Conservation (phyloP, 2,797 vertebrate genomes). For the Chanos chanos region DNA sequence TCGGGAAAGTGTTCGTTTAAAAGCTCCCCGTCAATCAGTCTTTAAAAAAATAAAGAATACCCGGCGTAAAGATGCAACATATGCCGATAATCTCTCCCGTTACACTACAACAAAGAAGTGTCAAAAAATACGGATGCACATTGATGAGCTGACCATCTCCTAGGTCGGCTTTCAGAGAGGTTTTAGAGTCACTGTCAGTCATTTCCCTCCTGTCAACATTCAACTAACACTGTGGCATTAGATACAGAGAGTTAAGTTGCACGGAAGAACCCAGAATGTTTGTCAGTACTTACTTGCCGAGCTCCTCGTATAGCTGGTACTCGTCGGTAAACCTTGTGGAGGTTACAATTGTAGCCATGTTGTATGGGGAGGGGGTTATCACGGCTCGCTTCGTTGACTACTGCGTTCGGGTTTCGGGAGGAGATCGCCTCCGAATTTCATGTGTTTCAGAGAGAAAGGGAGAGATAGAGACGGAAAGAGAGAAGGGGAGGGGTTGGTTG, state of each 20-base stretch:
- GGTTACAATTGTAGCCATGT: slow-evolving; percentile 85
- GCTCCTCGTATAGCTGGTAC: slow-evolving; percentile 97
- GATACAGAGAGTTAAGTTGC: slow-evolving; percentile 34
- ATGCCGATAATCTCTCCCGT: too few species aligned
- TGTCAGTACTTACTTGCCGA: slow-evolving; percentile 87
- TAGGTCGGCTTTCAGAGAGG: slow-evolving; percentile 4
- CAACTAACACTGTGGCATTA: slow-evolving; percentile 26
- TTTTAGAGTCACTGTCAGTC: slow-evolving; percentile 14
- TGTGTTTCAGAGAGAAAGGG: slow-evolving; percentile 60
- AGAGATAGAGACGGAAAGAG: slow-evolving; percentile 24
- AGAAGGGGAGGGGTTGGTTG: slow-evolving; percentile 16
- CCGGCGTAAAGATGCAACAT: background rate
- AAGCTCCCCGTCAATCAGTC: slow-evolving; percentile 7
- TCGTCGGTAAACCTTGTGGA: slow-evolving; percentile 96
- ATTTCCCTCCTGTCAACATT: slow-evolving; percentile 34
- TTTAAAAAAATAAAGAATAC: slow-evolving; percentile 1
- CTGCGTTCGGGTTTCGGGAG: slow-evolving; percentile 54
- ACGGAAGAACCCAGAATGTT: slow-evolving; percentile 30
- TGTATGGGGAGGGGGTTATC: slow-evolving; percentile 54
- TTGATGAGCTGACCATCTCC: slow-evolving; percentile 3
- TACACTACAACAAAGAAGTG: background rate
- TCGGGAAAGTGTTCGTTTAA: slow-evolving; percentile 17
- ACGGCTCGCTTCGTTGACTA: slow-evolving; percentile 53
- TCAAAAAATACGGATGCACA: background rate
- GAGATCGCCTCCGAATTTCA: slow-evolving; percentile 52